A percentile compares a stretch with the other conserved stretches of the same genome.
Evolutionary conservation across 1,140 invertebrate species (phyloP).

Genomic region (Homarus americanus): DNA sequence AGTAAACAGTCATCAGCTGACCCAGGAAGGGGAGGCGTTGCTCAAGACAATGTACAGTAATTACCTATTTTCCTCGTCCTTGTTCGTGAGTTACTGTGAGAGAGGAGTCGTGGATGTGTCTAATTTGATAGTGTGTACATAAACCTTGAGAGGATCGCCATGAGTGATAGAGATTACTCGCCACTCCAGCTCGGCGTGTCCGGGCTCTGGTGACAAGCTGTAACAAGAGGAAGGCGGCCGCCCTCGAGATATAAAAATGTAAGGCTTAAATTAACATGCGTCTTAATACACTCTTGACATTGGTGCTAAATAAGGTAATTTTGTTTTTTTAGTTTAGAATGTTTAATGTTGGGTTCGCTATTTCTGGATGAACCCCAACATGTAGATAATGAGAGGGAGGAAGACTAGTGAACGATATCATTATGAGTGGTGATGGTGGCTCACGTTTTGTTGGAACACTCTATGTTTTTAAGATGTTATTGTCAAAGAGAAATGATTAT

Average conservation of each 20-base stretch:
- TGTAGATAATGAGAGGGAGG: no score
- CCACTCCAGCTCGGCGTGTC: conserved; percentile 93
- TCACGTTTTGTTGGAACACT: no score
- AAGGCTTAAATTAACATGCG: no score
- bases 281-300: no score
- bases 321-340: no score
- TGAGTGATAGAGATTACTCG: conserved; percentile 90
- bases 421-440: no score
- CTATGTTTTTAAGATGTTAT: no score
- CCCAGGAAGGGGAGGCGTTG: not conserved
- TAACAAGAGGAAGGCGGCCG: conserved; percentile 97
- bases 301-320: no score
- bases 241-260: conserved; percentile 99
- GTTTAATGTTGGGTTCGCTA: no score
- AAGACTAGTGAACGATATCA: no score
- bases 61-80: not conserved
- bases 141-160: conserved; percentile 75
- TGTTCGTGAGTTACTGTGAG: not conserved
- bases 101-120: not conserved
- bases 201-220: conserved; percentile 96
- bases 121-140: not conserved
- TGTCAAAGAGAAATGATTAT: no score
- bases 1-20: conserved; percentile 70
- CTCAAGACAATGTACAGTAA: not conserved
- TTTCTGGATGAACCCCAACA: no score